Conservation (phyloP, 2,797 vertebrate species). For the Melanotaenia pygmaea region DNA sequence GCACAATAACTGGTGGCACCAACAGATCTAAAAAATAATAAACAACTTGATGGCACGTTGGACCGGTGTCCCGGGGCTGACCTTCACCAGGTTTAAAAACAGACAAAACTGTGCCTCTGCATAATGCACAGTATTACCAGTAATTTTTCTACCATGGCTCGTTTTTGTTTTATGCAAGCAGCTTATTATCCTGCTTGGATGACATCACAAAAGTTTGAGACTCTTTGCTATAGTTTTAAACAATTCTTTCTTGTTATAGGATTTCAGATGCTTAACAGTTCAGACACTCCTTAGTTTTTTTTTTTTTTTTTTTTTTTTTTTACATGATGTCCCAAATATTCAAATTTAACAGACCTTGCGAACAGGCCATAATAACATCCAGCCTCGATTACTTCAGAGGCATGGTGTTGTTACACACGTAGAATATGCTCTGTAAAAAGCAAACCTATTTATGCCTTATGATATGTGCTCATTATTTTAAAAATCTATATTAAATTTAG, state of each 20-base stretch:
- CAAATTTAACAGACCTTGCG: not conserved
- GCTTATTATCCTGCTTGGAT: not conserved
- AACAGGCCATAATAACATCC: not conserved
- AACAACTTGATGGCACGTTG: slow-evolving; percentile 9
- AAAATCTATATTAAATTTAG: not conserved
- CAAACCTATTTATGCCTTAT: not conserved
- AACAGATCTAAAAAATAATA: slow-evolving; percentile 11
- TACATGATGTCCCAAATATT: not conserved
- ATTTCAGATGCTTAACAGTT: not conserved
- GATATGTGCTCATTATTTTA: not conserved
- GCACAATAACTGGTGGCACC: slow-evolving; percentile 15
- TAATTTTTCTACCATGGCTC: no score
- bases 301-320: not conserved
- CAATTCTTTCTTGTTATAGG: not conserved
- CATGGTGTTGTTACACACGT: not conserved
- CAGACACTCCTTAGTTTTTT: not conserved
- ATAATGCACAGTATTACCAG: not conserved
- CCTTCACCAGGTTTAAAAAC: not conserved
- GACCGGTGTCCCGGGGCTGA: slow-evolving; percentile 8
- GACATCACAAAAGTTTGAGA: not conserved
- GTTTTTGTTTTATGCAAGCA: not conserved
- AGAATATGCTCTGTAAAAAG: not conserved
- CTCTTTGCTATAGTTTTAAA: not conserved
- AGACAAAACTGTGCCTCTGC: not conserved
- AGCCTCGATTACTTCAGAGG: not conserved